Base-by-base conservation (phyloP, 1,140 invertebrate genomes). In the Ceratina japonica region DNA sequence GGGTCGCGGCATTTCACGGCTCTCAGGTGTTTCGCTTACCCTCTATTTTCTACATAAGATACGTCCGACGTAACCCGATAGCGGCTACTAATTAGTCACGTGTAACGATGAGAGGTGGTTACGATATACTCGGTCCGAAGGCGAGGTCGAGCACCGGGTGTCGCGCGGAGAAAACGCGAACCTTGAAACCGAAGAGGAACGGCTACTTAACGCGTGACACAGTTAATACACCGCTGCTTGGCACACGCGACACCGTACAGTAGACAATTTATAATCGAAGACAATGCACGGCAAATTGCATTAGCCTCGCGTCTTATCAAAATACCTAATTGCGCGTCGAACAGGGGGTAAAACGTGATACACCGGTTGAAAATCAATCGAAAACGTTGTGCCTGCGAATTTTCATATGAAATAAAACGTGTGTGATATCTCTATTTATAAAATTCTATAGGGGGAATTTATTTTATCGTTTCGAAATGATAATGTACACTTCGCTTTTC, bases 61-160 rank as follows among this genome's bases (percentile, higher is more conserved):
- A 52, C 69, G 27, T 59, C 80, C 44, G 16, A 20, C 54, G 80
- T 71, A 83, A 83, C 65, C 62, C 68, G 69, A 76, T 76, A 80
- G 65, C 49, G 2, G n/a, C 13, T 7, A 12, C 16, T 83, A 83
- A 83, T 83, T 76, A 81, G 74, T 72, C 71, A 75, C 44, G 37
- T 80, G 80, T 70, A 75, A 62, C 66, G 18, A 20, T 20, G 13
- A 20, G 59, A 51, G 52, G 58, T 79, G 4, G 20, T 74, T 64
- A 58, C 58, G 71, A 62, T 62, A 58, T 49, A 37, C 49, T 44
- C 10, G 58, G 20, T 12, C 16, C 20, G 70, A 27, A 44, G 44
- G n/a, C 49, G 18, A 27, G 52, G 37, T 70, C 75, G 52, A 70
- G 59, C 74, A 24, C 16, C 52, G 64, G 16, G 63, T 20, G n/a